These are phyloP conservation scores for Heliconius himera DNA, from an alignment of 1,140 invertebrate genomes.

Conservation along the genomic window DNA sequence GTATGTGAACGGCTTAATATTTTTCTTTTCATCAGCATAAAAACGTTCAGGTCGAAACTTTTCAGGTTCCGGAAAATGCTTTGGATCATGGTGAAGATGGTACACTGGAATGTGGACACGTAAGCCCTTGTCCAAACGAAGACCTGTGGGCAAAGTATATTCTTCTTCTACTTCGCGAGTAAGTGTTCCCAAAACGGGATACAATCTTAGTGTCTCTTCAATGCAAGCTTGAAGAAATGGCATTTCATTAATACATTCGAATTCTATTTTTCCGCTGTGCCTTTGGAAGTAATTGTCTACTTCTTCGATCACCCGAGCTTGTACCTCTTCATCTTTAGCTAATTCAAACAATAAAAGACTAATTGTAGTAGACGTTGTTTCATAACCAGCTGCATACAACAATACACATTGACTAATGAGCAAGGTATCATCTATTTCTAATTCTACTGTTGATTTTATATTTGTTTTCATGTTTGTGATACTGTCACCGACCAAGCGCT, in stretches of 20 bases:
- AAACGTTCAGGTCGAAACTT: conserved; percentile 1
- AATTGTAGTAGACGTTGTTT: conserved; percentile 76
- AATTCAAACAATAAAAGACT: conserved; percentile 82
- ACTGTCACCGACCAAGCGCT: conserved; percentile 47
- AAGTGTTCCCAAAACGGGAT: conserved; percentile 54
- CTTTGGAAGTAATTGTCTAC: conserved; percentile 71
- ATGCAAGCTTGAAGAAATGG: conserved; percentile 56
- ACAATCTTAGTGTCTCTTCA: conserved; percentile 62
- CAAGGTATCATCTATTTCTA: conserved; percentile 48
- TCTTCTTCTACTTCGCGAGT: conserved; percentile 52
- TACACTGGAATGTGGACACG: conserved; percentile 10
- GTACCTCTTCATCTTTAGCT: conserved; percentile 82
- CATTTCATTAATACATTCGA: conserved; percentile 71
- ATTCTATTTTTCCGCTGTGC: conserved; percentile 64
- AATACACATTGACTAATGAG: conserved; percentile 63
- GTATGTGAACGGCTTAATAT: conserved; percentile 12
- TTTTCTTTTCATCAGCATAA: conserved; percentile 15
- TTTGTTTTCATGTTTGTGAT: conserved; percentile 42
- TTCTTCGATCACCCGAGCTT: conserved; percentile 81
- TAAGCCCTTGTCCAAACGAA: not conserved
- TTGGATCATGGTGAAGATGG: not conserved
- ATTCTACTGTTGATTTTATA: conserved; percentile 33
- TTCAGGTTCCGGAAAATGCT: conserved; percentile 9
- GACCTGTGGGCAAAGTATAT: conserved; percentile 66
- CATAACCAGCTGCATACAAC: conserved; percentile 64